Percentiles rank a stretch among this genome's conserved stretches.
phyloP scores from a whole-genome alignment of 2,797 vertebrate species.

The Pangasius sanitwongsei region DNA sequence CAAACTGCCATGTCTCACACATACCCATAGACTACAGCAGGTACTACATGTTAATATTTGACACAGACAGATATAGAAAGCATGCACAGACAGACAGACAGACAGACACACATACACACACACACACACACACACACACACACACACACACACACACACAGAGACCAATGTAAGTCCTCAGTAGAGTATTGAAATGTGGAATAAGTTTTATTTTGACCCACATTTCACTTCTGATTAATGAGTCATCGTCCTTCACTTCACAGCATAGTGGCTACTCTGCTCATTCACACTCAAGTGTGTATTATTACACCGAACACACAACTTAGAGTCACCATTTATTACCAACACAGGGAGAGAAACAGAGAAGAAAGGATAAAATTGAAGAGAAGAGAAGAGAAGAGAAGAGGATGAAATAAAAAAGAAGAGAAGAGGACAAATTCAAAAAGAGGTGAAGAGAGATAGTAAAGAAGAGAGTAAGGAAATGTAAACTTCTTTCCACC shows the following conservation, averaged over 20 bases:
- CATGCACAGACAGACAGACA: not conserved
- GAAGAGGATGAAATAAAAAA: too few species aligned
- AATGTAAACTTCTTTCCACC: not conserved
- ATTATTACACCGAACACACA: constrained; percentile 6
- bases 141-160: not conserved
- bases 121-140: not conserved
- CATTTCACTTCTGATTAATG: constrained; percentile 43
- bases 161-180: not conserved
- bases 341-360: not conserved
- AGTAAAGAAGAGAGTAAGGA: not conserved
- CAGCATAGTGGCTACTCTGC: not conserved
- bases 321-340: constrained; percentile 13
- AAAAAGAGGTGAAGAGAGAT: not conserved
- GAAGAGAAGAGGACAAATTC: not conserved
- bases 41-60: not conserved
- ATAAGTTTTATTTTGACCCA: constrained; percentile 46
- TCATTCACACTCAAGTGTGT: not conserved
- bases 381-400: not conserved
- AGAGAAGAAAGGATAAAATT: not conserved
- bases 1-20: not conserved
- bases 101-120: not conserved
- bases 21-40: not conserved
- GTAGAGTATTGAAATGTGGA: not conserved
- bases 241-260: constrained; percentile 24
- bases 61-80: not conserved